Evolutionary conservation across 2,113 vertebrate genomes (phyloP).

Genomic region (Muntiacus reevesi): DNA sequence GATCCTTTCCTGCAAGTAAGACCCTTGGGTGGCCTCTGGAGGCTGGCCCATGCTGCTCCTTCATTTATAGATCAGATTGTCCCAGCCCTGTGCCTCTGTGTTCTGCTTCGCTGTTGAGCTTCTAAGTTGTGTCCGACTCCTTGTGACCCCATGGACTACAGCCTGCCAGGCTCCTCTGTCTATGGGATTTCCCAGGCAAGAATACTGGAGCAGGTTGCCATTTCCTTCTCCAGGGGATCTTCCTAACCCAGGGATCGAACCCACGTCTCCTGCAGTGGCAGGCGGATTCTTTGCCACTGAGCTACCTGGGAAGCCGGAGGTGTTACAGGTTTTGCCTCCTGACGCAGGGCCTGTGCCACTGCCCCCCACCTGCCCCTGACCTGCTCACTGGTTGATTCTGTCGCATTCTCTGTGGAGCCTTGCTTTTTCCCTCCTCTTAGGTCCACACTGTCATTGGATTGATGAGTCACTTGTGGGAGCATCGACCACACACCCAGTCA

Average conservation of each 20-base stretch:
- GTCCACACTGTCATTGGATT: too few species aligned
- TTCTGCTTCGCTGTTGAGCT: background rate
- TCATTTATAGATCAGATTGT: too few species aligned
- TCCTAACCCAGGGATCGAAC: background rate
- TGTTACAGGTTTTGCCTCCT: background rate
- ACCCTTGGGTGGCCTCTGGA: background rate
- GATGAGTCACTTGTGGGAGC: background rate
- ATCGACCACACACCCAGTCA: rapidly evolving
- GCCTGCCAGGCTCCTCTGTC: background rate
- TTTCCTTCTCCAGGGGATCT: background rate
- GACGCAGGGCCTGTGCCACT: background rate
- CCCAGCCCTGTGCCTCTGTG: rapidly evolving
- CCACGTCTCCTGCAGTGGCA: background rate
- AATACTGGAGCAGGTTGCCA: background rate
- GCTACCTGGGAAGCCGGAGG: background rate
- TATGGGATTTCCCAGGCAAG: background rate
- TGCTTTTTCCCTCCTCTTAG: rapidly evolving
- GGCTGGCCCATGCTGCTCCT: background rate
- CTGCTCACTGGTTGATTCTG: background rate
- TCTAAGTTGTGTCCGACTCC: background rate
- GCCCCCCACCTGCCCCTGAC: background rate
- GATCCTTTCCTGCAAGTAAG: background rate
- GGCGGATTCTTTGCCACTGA: background rate
- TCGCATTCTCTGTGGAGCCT: rapidly evolving
- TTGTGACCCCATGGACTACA: background rate